These are phyloP conservation scores for Emydocephalus ijimae DNA, from an alignment of 2,113 vertebrate genomes.

Conservation along the genomic window DNA sequence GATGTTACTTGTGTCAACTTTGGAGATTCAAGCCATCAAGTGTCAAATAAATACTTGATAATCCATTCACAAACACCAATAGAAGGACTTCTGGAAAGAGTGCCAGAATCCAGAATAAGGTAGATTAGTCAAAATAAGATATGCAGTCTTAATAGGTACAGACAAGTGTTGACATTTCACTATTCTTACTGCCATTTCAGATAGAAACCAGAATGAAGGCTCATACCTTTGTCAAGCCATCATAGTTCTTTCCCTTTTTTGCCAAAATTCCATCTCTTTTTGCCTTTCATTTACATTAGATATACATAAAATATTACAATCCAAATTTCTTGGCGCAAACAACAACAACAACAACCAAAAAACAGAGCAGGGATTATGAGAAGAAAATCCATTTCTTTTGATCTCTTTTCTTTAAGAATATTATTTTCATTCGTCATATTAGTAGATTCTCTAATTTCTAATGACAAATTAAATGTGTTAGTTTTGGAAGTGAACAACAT, in stretches of 20 bases:
- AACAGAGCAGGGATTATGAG: neutral
- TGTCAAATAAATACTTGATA: neutral
- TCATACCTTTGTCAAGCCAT: neutral
- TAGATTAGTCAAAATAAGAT: neutral
- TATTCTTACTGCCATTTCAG: neutral
- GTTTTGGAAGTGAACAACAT: slow-evolving; percentile 16
- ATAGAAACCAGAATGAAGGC: neutral
- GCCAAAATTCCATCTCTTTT: neutral
- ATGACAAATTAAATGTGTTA: slow-evolving; percentile 12
- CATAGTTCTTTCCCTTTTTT: neutral
- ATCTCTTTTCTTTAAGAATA: slow-evolving; percentile 12
- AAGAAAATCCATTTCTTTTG: neutral
- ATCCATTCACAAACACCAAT: neutral
- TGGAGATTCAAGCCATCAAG: neutral
- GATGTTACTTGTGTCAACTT: neutral
- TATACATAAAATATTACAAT: slow-evolving; percentile 24
- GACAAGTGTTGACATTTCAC: neutral
- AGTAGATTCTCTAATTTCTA: slow-evolving; percentile 9
- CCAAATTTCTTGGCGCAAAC: slow-evolving; percentile 24
- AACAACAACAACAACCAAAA: neutral
- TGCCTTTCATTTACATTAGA: neutral
- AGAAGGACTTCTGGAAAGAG: neutral
- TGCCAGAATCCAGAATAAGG: neutral
- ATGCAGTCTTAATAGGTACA: neutral
- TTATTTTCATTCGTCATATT: neutral